Base-by-base conservation (phyloP, 1,140 invertebrate genomes). In the Drosophila lini region DNA sequence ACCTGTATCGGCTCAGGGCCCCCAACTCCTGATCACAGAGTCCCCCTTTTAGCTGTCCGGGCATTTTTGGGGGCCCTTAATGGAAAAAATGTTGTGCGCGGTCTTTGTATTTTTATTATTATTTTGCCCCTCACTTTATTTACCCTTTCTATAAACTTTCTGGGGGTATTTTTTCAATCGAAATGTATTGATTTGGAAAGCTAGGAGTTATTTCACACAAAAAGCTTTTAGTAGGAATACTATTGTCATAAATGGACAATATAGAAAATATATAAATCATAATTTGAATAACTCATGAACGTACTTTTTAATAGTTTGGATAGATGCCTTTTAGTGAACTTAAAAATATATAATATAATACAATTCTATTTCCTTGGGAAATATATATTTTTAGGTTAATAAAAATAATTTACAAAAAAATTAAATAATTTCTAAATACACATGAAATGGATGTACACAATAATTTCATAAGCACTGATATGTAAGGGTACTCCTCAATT, bases 1-100 rank as follows among this genome's bases (percentile, higher is more conserved):
- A 71, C 65, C 64, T 69, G 65, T 58, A 58, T 48, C 28, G 32
- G 28, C n/a, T 40, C 28, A 57, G 31, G 34, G 10, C n/a, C 47
- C 19, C 62, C 25, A 48, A 16, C 34, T 32, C 38, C 34, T 34
- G 34, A 38, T 34, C 25, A 15, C 42, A 22, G 44, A 31, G 15
- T 3, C 42, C 68, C 68, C 53, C 55, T 41, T 42, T 71, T 59
- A 16, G 31, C 42, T 32, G 60, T 64, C 25, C 59, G 28, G 28
- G 32, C 36, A 16, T 69, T 71, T 65, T 47, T n/a, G 50, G 41
- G 42, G 11, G 16, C 68, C 42, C 68, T 78, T 78, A 78, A 78
- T 78, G 75, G 75, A 60, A 78, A 78, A 78, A 78, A 82, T 79
- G 77, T 68, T 79, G 73, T 60, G 78, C 57, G 78, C 61, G 48